Conservation (phyloP, 2,113 vertebrate species). For the Oryzias melastigma region DNA sequence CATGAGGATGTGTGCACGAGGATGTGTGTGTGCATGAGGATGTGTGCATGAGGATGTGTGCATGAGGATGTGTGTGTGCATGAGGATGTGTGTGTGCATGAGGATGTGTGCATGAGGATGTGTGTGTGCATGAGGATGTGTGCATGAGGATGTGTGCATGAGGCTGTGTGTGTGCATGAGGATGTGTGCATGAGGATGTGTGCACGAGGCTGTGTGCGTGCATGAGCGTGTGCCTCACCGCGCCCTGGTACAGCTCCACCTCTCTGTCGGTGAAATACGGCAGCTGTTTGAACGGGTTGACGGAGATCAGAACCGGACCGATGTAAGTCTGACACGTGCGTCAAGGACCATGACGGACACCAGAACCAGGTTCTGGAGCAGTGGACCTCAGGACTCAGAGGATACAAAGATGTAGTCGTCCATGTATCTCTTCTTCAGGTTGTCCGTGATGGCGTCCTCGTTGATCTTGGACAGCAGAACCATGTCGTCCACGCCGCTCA, state of each 20-base stretch:
- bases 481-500: slow-evolving; percentile 86
- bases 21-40: too few relatives aligned
- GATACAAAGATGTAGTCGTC: slow-evolving; percentile 88
- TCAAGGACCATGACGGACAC: slow-evolving; percentile 50
- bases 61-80: neutral
- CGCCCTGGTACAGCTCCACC: slow-evolving; percentile 84
- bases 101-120: too few relatives aligned
- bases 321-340: slow-evolving; percentile 79
- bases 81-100: too few relatives aligned
- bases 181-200: too few relatives aligned
- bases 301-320: slow-evolving; percentile 82
- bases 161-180: too few relatives aligned
- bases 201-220: neutral
- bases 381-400: slow-evolving; percentile 18
- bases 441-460: slow-evolving; percentile 85
- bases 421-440: slow-evolving; percentile 85
- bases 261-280: slow-evolving; percentile 82
- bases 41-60: too few relatives aligned
- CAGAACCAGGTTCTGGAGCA: neutral
- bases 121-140: too few relatives aligned
- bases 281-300: slow-evolving; percentile 85
- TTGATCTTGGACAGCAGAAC: slow-evolving; percentile 83
- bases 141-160: too few relatives aligned
- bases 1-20: too few relatives aligned
- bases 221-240: slow-evolving; percentile 65